Evolutionary conservation across 2,888 invertebrate species (phyloP).

Genomic region (Ceramica pisi): DNA sequence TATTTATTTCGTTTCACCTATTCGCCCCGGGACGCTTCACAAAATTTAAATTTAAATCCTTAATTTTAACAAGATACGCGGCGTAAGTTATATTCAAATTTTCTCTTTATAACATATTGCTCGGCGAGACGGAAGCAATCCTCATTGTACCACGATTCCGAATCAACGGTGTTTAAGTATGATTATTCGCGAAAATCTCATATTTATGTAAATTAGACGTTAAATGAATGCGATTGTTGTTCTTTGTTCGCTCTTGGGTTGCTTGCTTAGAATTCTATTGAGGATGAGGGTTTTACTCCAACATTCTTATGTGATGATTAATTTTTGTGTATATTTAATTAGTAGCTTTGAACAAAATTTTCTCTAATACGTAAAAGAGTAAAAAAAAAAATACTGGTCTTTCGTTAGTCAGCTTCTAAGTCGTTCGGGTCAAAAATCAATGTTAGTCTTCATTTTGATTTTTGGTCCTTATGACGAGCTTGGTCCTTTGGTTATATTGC

Average conservation of each 20-base stretch:
- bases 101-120: conserved; percentile 73
- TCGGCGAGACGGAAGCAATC: conserved; percentile 86
- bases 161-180: conserved; percentile 84
- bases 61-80: conserved; percentile 88
- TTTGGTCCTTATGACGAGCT: background rate
- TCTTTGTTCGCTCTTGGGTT: conserved; percentile 73
- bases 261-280: conserved; percentile 59
- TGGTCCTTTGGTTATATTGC: background rate
- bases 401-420: background rate
- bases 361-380: background rate
- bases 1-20: conserved; percentile 90
- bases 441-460: background rate
- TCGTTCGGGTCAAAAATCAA: background rate
- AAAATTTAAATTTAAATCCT: conserved; percentile 87
- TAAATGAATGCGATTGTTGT: conserved; percentile 82
- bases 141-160: conserved; percentile 82
- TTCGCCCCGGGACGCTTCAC: conserved; percentile 81
- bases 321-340: conserved; percentile 21
- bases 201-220: conserved; percentile 87
- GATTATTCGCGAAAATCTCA: conserved; percentile 86
- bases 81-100: conserved; percentile 73
- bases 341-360: background rate
- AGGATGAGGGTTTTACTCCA: conserved; percentile 25
- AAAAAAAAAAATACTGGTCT: background rate
- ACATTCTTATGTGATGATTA: conserved; percentile 3